Conservation (phyloP, 2,797 vertebrate genomes). For the Psittacula derbiana region DNA sequence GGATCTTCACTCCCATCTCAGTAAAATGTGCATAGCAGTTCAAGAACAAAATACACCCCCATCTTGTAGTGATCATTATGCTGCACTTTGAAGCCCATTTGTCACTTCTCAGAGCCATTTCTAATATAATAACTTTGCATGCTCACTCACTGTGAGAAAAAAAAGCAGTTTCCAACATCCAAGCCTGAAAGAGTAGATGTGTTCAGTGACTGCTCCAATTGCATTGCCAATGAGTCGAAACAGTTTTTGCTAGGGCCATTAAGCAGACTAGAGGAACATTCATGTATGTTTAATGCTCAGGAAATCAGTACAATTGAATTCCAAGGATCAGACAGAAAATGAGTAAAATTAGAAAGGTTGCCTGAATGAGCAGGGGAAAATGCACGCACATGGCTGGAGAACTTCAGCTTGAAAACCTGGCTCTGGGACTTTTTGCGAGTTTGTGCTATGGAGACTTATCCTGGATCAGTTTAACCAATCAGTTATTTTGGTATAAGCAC, state of each 20-base stretch:
- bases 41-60: neutral
- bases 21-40: neutral
- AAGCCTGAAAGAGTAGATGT: neutral
- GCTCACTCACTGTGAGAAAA: conserved; percentile 4
- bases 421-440: neutral
- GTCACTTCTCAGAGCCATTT: conserved; percentile 29
- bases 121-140: neutral
- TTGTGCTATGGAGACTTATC: neutral
- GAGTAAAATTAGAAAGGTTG: conserved; percentile 4
- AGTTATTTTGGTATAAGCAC: neutral
- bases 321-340: conserved; percentile 33
- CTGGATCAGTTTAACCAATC: neutral
- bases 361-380: neutral
- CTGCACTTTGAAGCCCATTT: conserved; percentile 28
- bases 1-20: neutral
- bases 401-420: neutral
- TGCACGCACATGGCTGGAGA: fast-evolving
- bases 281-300: conserved; percentile 42
- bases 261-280: conserved; percentile 32
- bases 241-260: conserved; percentile 45
- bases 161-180: neutral
- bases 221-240: conserved; percentile 18
- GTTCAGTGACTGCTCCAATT: conserved; percentile 36
- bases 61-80: neutral
- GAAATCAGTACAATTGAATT: conserved; percentile 55